Evolutionary conservation across 1,140 invertebrate genomes (phyloP), one percentile per base, ranked within the genome.

Genomic region (Pseudomyrmex flavicornis): DNA sequence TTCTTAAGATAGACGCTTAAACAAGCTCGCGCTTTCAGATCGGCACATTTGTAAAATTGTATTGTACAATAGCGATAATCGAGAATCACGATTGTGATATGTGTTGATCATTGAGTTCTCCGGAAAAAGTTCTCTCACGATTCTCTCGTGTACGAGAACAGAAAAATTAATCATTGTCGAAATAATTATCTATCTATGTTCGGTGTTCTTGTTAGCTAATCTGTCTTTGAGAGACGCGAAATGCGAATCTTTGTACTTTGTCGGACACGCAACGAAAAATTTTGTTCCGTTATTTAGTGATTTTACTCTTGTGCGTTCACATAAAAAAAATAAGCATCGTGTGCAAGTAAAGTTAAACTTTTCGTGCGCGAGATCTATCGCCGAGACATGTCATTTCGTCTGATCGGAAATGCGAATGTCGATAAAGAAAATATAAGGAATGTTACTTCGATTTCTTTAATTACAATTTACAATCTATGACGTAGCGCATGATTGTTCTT

Each of bases 161-260:
- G n/a, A 22, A 26, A 52, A 46, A 48, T 17, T 65, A 7, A 35
- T 35, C 61, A 56, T n/a, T 44, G 58, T 70, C 22, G 8, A 13
- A 7, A 58, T 26, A n/a, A 77, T 35, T 20, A n/a, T 50, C 20
- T 56, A 52, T 35, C 5, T 35, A 35, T 35, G 5, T 35, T 35
- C 35, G 35, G 35, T 35, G 35, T 35, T 35, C 0, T 35, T 35
- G 35, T 35, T 35, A 35, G 5, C 35, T 35, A 35, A 35, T 35
- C 35, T 35, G 35, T 35, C 35, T 35, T 17, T 13, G 72, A 50
- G 54, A 44, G 54, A 79, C 70, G 76, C 20, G 52, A 80, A 72
- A 70, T 79, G 9, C 54, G 35, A 7, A 35, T 77, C 54, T 80
- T 80, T 80, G 76, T 80, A 80, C 76, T 79, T 79, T 80, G 58